Evolutionary conservation across 2,888 invertebrate species (phyloP).

Genomic region (Cataglyphis rosenhaueri): DNA sequence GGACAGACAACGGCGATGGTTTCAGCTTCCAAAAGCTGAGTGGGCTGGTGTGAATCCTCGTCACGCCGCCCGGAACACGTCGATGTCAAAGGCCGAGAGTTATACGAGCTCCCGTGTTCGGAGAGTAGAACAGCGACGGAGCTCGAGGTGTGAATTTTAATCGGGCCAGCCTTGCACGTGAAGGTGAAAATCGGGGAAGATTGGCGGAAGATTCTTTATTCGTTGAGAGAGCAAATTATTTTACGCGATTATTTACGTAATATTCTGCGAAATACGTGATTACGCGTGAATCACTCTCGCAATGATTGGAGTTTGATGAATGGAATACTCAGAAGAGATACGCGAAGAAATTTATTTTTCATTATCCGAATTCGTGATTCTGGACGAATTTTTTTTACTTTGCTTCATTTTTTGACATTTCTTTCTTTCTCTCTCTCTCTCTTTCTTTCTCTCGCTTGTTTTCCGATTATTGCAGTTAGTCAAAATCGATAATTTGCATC

Average conservation of each 20-base stretch:
- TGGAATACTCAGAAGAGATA: neutral
- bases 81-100: constrained; percentile 64
- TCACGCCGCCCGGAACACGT: constrained; percentile 69
- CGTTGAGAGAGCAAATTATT: neutral
- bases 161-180: constrained; percentile 29
- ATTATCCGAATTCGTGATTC: constrained; percentile 54
- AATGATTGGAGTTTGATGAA: constrained; percentile 13
- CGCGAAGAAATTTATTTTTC: constrained; percentile 41
- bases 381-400: constrained; percentile 59
- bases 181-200: constrained; percentile 36
- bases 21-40: constrained; percentile 66
- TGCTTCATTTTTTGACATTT: constrained; percentile 44
- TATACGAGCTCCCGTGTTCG: constrained; percentile 59
- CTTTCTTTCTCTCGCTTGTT: constrained; percentile 57
- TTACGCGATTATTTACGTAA: constrained; percentile 18
- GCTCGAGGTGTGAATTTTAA: constrained; percentile 70
- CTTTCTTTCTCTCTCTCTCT: constrained; percentile 20
- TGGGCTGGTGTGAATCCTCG: constrained; percentile 75
- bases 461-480: constrained; percentile 79
- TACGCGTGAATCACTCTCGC: neutral
- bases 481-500: constrained; percentile 72
- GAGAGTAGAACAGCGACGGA: constrained; percentile 60
- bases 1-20: constrained; percentile 28
- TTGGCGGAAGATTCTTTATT: neutral
- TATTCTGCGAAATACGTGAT: neutral